Evolutionary conservation across 2,113 vertebrate genomes (phyloP).

Genomic region (Gnathonemus longibarbis): DNA sequence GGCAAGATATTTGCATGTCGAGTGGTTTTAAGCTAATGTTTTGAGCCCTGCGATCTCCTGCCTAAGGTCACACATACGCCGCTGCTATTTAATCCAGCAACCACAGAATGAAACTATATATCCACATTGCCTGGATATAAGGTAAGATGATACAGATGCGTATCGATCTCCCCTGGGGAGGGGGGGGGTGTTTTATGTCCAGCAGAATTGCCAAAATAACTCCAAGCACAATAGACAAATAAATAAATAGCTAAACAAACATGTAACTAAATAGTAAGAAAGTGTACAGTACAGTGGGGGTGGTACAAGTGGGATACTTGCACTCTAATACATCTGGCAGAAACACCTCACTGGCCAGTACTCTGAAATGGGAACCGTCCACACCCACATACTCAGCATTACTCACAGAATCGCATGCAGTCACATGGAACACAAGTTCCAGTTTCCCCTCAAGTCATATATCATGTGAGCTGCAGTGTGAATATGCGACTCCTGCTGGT

Average conservation of each 20-base stretch:
- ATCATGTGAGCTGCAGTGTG: constrained; percentile 8
- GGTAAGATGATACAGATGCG: not conserved
- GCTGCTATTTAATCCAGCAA: not conserved
- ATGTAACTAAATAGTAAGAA: not conserved
- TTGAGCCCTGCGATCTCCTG: not conserved
- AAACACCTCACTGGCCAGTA: not conserved
- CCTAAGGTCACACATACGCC: not conserved
- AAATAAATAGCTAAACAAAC: not conserved
- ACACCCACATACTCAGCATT: not conserved
- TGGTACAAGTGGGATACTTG: not conserved
- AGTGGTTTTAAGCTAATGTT: not conserved
- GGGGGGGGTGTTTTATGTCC: not conserved
- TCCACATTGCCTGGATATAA: not conserved
- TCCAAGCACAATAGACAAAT: not conserved
- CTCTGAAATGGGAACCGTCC: not conserved
- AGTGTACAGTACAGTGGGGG: not conserved
- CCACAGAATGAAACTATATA: not conserved
- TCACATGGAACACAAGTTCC: not conserved
- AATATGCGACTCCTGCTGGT: not conserved
- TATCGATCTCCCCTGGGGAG: not conserved
- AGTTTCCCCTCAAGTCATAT: constrained; percentile 12
- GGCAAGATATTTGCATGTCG: not conserved
- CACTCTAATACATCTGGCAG: not conserved
- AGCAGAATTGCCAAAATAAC: not conserved
- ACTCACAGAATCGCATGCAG: not conserved